Evolutionary conservation across 1,140 invertebrate species (phyloP), one percentile per base, ranked within the genome.

Genomic region (Sitobion miscanthi): DNA sequence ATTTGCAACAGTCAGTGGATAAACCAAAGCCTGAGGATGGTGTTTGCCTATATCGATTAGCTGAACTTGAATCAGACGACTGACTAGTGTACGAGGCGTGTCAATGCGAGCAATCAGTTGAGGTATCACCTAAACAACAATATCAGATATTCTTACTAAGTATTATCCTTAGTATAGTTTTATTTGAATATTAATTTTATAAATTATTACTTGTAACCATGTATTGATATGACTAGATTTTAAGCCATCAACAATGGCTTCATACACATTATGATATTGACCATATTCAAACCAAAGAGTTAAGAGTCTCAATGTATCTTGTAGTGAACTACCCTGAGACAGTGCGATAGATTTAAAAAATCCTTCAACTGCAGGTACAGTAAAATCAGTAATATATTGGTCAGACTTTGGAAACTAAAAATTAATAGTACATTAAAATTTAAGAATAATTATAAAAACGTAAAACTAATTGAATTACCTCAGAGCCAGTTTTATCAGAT

Each of bases 101-200:
- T 99, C 99, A 94, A 99, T 99, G 89, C 99, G 96, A 3, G 99
- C 99, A 94, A 99, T 99, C 4, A 99, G 95, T 95, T 99, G 99
- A 1, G 99, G 99, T 94, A 99, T 99, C 0, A 99, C 99, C 96
- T 99, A 94, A 93, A 38, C 30, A 35, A 54, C 8, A 54, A 38
- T 54, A 35, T 52, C 11, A 49, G 25, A 35, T 49, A n/a, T 47
- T 47, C 45, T 47, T 9, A 47, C 6, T 47, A 47, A 6, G 9
- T 8, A 47, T 91, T 42, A 42, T 42, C 11, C 9, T n/a, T 30
- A 49, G 21, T 47, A 30, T 47, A 11, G 23, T 47, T 25, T 11
- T 47, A 25, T 45, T 85, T n/a, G 11, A 77, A 6, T 77, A 57
- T 52, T n/a, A 82, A 62, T 47, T 93, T 94, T 93, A 94, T 96